Percentiles rank a stretch among this genome's conserved stretches.
phyloP scores from a whole-genome alignment of 2,888 invertebrate species.

The Lochmaea capreae region DNA sequence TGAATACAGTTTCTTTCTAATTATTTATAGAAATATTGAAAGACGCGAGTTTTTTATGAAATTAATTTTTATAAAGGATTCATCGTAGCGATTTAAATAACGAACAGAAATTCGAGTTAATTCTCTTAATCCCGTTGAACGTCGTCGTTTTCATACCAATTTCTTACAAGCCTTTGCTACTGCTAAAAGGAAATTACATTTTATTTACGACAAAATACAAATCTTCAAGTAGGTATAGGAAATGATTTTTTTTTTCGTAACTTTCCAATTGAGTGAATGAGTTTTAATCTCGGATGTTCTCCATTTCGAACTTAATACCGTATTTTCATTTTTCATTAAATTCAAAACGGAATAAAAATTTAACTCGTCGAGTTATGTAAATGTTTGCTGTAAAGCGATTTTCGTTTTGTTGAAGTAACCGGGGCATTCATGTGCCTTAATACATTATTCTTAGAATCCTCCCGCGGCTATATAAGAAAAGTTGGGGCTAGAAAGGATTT shows the following conservation, averaged over 20 bases:
- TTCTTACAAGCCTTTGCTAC: constrained; percentile 12
- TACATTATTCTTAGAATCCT: constrained; percentile 30
- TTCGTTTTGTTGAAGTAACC: constrained; percentile 29
- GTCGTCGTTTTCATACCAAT: constrained; percentile 21
- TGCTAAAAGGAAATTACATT: constrained; percentile 24
- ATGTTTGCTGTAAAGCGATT: constrained; percentile 31
- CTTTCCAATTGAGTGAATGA: constrained; percentile 27
- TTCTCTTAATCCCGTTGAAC: constrained; percentile 13
- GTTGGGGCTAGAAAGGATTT: constrained; percentile 22
- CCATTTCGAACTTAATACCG: constrained; percentile 20
- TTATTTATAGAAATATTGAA: no score
- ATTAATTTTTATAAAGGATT: no score
- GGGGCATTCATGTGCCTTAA: constrained; percentile 28
- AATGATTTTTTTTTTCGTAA: constrained; percentile 22
- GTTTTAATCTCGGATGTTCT: constrained; percentile 20
- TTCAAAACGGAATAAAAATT: constrained; percentile 32
- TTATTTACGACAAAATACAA: constrained; percentile 29
- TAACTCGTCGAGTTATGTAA: constrained; percentile 27
- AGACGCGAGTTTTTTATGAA: no score
- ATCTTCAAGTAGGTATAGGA: constrained; percentile 24
- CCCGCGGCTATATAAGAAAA: constrained; percentile 29
- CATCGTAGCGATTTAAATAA: no score
- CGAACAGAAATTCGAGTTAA: background rate
- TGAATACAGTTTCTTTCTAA: no score
- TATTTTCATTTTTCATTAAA: constrained; percentile 32